Evolutionary conservation across 2,113 vertebrate species (phyloP).

Genomic region (Theristicus caerulescens): DNA sequence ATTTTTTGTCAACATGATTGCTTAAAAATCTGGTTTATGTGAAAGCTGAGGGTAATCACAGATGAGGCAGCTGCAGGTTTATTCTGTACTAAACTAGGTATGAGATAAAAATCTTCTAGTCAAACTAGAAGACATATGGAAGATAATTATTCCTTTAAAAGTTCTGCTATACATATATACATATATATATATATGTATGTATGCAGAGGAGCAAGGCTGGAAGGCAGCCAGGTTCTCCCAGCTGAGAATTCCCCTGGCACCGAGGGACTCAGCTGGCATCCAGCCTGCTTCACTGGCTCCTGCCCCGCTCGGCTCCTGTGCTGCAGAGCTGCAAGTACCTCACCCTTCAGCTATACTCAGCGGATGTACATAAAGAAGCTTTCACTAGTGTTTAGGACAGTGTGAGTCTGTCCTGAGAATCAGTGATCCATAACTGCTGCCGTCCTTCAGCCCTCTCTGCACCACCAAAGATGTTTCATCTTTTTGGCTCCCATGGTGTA

Average conservation of each 20-base stretch:
- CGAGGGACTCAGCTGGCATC: neutral
- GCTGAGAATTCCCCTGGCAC: slow-evolving; percentile 37
- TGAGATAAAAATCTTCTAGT: neutral
- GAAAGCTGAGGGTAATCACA: neutral
- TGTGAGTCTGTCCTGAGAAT: neutral
- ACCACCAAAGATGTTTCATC: neutral
- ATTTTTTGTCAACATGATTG: neutral
- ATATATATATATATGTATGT: neutral
- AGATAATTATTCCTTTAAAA: neutral
- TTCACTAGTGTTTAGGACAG: neutral
- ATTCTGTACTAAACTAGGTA: neutral
- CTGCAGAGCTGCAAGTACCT: neutral
- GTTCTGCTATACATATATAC: neutral
- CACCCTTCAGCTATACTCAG: neutral
- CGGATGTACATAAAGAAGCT: neutral
- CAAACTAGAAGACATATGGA: neutral
- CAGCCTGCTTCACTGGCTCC: neutral
- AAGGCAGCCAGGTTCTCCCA: slow-evolving; percentile 19
- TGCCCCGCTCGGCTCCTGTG: neutral
- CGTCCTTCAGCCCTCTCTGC: neutral
- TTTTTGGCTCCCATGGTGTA: neutral
- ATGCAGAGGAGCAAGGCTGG: neutral
- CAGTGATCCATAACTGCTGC: neutral
- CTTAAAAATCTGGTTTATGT: neutral
- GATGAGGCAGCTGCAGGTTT: neutral